phyloP scores from a whole-genome alignment of 1,140 invertebrate species.

The Sinella curviseta region DNA sequence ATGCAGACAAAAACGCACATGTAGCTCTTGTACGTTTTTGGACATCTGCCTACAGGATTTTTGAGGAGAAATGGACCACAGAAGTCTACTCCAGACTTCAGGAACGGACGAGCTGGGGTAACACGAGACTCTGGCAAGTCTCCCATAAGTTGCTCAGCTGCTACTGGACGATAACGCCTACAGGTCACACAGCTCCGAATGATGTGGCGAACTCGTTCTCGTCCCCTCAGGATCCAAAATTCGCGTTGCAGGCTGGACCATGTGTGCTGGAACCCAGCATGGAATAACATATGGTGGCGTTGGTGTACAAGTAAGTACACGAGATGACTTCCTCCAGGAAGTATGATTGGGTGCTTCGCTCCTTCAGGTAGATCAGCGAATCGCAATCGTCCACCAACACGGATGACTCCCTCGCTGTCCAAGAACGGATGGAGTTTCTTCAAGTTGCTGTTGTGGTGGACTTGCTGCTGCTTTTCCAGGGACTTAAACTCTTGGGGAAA shows the following conservation, averaged over 20 bases:
- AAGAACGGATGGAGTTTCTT: background rate
- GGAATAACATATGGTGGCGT: background rate
- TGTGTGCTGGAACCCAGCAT: background rate
- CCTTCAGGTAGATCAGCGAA: background rate
- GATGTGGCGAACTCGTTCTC: background rate
- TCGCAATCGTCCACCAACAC: background rate
- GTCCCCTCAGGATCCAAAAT: background rate
- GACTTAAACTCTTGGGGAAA: background rate
- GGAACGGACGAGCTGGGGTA: background rate
- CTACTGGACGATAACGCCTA: background rate
- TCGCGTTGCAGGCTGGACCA: background rate
- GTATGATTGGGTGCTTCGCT: background rate
- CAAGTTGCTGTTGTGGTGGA: background rate
- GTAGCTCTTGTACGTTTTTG: conserved; percentile 5
- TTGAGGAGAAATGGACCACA: conserved; percentile 2
- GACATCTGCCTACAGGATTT: background rate
- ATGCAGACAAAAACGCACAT: conserved; percentile 44
- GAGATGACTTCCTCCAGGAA: background rate
- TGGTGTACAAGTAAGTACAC: background rate
- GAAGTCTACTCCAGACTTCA: background rate
- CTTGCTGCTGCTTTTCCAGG: background rate
- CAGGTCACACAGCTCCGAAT: background rate
- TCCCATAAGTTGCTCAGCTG: background rate
- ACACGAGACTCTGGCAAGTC: background rate
- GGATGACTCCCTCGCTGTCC: background rate